phyloP scores from a whole-genome alignment of 2,113 vertebrate species.

The Tragelaphus scriptus region DNA sequence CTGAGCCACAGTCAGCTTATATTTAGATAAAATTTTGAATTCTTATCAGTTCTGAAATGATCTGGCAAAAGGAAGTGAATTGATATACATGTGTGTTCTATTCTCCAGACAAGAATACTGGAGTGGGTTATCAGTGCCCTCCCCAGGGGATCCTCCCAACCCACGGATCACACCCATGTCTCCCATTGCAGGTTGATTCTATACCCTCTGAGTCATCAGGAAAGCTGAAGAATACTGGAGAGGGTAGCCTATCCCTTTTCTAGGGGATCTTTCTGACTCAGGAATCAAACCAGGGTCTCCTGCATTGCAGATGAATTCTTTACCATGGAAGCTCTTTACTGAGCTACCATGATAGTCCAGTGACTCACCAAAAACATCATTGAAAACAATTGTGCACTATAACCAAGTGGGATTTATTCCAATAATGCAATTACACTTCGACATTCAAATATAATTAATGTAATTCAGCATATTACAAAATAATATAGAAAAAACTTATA shows the following conservation, averaged over 20 bases:
- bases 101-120: background rate
- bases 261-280: background rate
- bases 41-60: background rate
- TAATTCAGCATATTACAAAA: background rate
- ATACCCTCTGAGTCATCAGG: background rate
- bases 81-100: background rate
- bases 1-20: background rate
- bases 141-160: background rate
- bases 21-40: background rate
- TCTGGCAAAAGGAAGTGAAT: background rate
- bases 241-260: background rate
- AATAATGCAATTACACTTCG: background rate
- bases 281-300: background rate
- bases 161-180: background rate
- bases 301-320: background rate
- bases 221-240: rapidly evolving
- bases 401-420: background rate
- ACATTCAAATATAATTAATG: background rate
- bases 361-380: background rate
- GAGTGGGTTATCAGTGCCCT: background rate
- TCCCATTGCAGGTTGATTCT: background rate
- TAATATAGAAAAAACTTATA: background rate
- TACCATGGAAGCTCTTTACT: background rate
- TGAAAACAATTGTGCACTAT: background rate
- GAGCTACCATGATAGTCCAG: background rate